Conservation (phyloP, 2,113 vertebrate genomes). For the Hymenochirus boettgeri region DNA sequence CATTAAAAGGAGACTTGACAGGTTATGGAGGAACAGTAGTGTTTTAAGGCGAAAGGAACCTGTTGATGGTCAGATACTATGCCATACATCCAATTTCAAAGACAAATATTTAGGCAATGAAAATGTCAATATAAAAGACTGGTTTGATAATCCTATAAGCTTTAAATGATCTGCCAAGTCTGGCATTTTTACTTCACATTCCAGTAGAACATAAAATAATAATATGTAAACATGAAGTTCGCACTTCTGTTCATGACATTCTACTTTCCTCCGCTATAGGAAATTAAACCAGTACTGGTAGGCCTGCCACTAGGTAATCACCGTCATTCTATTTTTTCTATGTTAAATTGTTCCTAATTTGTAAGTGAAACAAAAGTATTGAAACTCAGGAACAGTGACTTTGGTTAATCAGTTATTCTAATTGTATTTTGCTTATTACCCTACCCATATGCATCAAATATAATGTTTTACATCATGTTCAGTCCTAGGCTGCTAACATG, state of each 20-base stretch:
- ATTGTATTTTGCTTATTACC: too few species aligned
- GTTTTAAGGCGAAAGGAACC: constrained; percentile 66
- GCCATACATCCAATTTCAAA: constrained; percentile 66
- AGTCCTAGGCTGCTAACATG: too few species aligned
- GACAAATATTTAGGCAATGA: constrained; percentile 76
- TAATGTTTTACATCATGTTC: too few species aligned
- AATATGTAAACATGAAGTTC: constrained; percentile 51
- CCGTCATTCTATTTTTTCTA: too few species aligned
- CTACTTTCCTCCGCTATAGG: constrained; percentile 24
- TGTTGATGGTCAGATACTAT: constrained; percentile 66
- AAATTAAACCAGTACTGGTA: constrained; percentile 32
- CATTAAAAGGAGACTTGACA: constrained; percentile 70
- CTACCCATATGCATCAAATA: too few species aligned
- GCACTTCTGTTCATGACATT: constrained; percentile 19
- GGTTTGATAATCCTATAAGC: constrained; percentile 71
- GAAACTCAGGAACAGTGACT: too few species aligned
- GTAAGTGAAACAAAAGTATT: too few species aligned
- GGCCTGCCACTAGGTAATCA: too few species aligned
- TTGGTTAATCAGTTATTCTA: too few species aligned
- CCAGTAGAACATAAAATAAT: constrained; percentile 54
- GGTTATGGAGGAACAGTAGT: constrained; percentile 74
- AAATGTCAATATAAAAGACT: constrained; percentile 70
- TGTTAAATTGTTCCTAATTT: too few species aligned
- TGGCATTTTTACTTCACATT: constrained; percentile 58
- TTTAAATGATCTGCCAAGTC: constrained; percentile 71